Evolutionary conservation across 2,113 vertebrate genomes (phyloP).

Genomic region (Phylloscopus trochilus): DNA sequence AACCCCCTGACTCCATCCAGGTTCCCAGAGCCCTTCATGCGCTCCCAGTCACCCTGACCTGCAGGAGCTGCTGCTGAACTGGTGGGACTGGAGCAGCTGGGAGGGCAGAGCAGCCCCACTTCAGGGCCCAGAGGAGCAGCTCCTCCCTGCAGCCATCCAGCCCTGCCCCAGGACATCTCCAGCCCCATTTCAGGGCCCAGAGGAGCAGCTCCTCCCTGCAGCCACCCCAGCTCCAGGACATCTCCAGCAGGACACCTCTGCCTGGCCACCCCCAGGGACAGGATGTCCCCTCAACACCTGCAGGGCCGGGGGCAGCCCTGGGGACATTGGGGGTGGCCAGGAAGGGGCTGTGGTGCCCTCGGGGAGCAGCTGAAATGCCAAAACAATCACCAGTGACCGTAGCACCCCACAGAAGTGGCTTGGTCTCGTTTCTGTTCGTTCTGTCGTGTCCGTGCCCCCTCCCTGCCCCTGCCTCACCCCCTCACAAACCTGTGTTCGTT

Average conservation of each 20-base stretch:
- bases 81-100: not conserved
- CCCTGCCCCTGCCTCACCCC: not conserved
- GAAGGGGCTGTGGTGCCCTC: not conserved
- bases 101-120: not conserved
- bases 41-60: not conserved
- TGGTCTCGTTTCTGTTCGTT: not conserved
- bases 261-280: not conserved
- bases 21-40: fast-evolving
- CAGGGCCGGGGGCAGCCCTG: fast-evolving
- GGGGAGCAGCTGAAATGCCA: conserved; percentile 39
- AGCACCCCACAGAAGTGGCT: not conserved
- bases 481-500: conserved; percentile 34
- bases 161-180: not conserved
- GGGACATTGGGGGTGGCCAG: fast-evolving
- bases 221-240: not conserved
- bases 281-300: not conserved
- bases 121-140: too few species aligned
- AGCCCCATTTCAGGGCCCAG: fast-evolving
- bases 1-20: fast-evolving
- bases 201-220: not conserved
- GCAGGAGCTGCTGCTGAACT: not conserved
- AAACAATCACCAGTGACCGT: not conserved
- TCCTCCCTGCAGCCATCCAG: not conserved
- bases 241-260: not conserved
- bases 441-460: not conserved